Base-by-base conservation (phyloP, 2,113 vertebrate species). In the Stegastes partitus region DNA sequence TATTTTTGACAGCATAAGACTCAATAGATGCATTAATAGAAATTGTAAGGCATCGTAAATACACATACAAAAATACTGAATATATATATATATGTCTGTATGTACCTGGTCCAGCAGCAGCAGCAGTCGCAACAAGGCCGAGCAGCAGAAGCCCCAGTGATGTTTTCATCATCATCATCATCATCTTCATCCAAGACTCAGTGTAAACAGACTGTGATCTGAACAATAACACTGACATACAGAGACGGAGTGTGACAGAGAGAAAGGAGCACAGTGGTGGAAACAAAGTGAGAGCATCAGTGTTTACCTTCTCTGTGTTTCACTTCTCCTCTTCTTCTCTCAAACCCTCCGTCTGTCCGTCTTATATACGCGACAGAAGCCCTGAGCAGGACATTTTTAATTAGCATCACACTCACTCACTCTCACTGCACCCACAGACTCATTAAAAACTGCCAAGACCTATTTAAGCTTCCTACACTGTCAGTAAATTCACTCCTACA, bases 71-170 rank as follows among this genome's bases (percentile, higher is more conserved):
- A 23, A 19, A 49, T 45, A 18, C 3, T 44, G 18, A 45, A 16
- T 45, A 45, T 6, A 4, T 18, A 18, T 45, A 11, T 18, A 51
- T 11, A 34, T n/a, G 4, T 26, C n/a, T n/a, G n/a, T 3, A 16
- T 15, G 9, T 79, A 90, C 89, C 89, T 87, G 83, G 66, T 71
- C 39, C 63, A 62, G 83, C 73, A 71, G 86, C 71, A 61, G 75
- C 68, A 51, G 34, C 66, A n/a, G 28, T 51, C 23, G 78, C 16
- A 14, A 15, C 45, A 4, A 82, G 34, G 49, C 73, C 77, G 2
- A 85, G 34, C 68, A 87, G 6, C 66, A 88, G 58, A 9, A 89
- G n/a, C 64, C 50, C 70, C 31, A 58, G 37, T 0, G 51, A 31
- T 59, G 56, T 82, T 18, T 78, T 73, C 78, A 51, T 80, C 68